Base-by-base conservation (phyloP, 2,113 vertebrate species). In the Nycticebus coucang region DNA sequence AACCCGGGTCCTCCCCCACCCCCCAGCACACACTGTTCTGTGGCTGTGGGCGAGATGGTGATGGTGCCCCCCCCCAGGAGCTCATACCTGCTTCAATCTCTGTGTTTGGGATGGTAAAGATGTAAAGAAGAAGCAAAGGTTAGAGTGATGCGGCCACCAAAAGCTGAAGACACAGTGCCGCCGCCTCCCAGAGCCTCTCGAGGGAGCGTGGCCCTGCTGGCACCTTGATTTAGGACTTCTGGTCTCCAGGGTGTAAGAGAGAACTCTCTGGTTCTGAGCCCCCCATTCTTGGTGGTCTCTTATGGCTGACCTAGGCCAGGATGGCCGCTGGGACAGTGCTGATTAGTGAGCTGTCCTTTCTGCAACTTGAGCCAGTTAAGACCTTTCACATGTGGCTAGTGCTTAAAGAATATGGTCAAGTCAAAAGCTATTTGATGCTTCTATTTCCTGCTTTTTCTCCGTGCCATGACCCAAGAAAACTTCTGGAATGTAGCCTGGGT, bases 181-280 rank as follows among this genome's bases (percentile, higher is more conserved):
- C 22, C 17, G 45, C 10, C 45, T 30, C 55, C 12, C 1, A 1
- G 69, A 37, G 24, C 55, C 18, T 30, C 7, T 0, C 7, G 15
- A 8, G 19, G 17, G 15, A 9, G 13, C 0, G 0, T 0, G 3
- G 17, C 66, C 62, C 9, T 13, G 26, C 26, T 3, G 0, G 0
- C 53, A 41, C 59, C 53, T 45, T 35, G 53, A 33, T 21, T 60
- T 41, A 53, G 55, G 71, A 24, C 62, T 59, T 59, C 37, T 1
- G 66, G 2, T n/a, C 33, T 41, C 33, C 35, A 9, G 41, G 5
- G 4, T 41, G 53, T 19, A 66, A 35, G 50, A 28, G 37, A 22
- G 6, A 3, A 1, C 18, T 30, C 45, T 37, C n/a, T 45, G 33
- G 13, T 13, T 30, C 6, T 8, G 69, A 37, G 77, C 57, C 7